phyloP scores from a whole-genome alignment of 2,113 vertebrate genomes.

The Carettochelys insculpta region DNA sequence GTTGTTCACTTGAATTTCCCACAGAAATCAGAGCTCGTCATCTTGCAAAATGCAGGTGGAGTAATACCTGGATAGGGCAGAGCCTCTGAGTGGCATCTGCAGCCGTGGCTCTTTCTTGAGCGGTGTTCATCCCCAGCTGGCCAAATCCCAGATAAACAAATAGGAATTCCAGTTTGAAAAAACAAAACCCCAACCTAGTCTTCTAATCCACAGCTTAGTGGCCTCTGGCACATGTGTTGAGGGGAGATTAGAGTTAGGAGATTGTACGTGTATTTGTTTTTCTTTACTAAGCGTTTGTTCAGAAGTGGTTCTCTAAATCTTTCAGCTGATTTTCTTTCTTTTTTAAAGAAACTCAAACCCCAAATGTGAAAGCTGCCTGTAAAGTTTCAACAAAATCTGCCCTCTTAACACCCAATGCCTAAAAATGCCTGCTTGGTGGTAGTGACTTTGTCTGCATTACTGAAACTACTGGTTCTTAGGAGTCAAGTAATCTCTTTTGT shows the following conservation, averaged over 20 bases:
- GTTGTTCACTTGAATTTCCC: slow-evolving; percentile 68
- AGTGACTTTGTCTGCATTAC: background rate
- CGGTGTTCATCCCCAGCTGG: slow-evolving; percentile 46
- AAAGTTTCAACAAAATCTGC: slow-evolving; percentile 45
- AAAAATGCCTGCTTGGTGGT: background rate
- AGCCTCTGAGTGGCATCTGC: slow-evolving; percentile 27
- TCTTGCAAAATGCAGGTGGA: slow-evolving; percentile 66
- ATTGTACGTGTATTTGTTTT: slow-evolving; percentile 68
- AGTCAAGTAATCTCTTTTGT: background rate
- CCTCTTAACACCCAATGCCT: background rate
- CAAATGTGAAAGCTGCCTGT: slow-evolving; percentile 58
- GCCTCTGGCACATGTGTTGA: slow-evolving; percentile 67
- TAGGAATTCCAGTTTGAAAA: slow-evolving; percentile 26
- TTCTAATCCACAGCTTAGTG: slow-evolving; percentile 60
- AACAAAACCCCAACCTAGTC: slow-evolving; percentile 37
- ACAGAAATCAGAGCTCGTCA: slow-evolving; percentile 60
- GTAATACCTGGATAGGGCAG: slow-evolving; percentile 57
- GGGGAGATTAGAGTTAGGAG: slow-evolving; percentile 70
- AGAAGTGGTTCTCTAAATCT: slow-evolving; percentile 61
- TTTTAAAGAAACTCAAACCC: slow-evolving; percentile 48
- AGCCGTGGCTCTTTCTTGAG: slow-evolving; percentile 45
- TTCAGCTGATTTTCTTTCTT: slow-evolving; percentile 49
- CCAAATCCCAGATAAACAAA: slow-evolving; percentile 60
- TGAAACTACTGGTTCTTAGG: background rate
- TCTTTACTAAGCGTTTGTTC: slow-evolving; percentile 59